These are phyloP conservation scores for Cephus spinipes DNA, from an alignment of 2,888 invertebrate species.

Conservation along the genomic window DNA sequence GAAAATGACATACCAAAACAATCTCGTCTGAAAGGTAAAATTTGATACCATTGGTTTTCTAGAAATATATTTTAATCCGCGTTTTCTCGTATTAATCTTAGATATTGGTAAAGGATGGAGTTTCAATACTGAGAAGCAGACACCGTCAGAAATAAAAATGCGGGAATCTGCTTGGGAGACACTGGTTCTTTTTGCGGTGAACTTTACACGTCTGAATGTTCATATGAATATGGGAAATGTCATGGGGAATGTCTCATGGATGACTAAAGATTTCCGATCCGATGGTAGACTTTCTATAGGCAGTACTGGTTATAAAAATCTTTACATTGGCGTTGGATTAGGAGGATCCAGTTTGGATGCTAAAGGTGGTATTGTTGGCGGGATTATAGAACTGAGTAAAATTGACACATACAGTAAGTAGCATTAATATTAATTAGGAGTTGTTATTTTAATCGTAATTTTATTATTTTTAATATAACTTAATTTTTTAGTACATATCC, in stretches of 20 bases:
- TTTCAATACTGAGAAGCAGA: conserved; percentile 70
- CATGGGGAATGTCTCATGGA: conserved; percentile 98
- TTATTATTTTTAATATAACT: neutral
- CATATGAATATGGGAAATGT: conserved; percentile 99
- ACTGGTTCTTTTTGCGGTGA: conserved; percentile 93
- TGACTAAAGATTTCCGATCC: conserved; percentile 91
- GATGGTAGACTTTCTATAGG: conserved; percentile 94
- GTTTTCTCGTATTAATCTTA: conserved; percentile 28
- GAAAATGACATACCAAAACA: conserved; percentile 69
- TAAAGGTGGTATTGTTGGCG: conserved; percentile 97
- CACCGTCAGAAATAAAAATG: conserved; percentile 72
- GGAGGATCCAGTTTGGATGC: conserved; percentile 94
- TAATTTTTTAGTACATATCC: conserved; percentile 78
- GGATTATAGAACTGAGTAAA: conserved; percentile 90
- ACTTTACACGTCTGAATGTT: conserved; percentile 95
- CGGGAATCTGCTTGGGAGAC: conserved; percentile 93
- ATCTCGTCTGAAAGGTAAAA: conserved; percentile 66
- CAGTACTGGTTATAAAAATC: conserved; percentile 93
- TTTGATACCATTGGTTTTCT: neutral
- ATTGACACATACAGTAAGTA: conserved; percentile 84
- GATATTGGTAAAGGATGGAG: conserved; percentile 72
- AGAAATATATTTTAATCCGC: conserved; percentile 25
- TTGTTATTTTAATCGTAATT: neutral
- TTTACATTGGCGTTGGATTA: conserved; percentile 89
- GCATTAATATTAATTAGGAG: conserved; percentile 11